These are phyloP conservation scores for Stichodactyla helianthus DNA, from an alignment of 64 coral and sea anemone species.

Conservation along the genomic window DNA sequence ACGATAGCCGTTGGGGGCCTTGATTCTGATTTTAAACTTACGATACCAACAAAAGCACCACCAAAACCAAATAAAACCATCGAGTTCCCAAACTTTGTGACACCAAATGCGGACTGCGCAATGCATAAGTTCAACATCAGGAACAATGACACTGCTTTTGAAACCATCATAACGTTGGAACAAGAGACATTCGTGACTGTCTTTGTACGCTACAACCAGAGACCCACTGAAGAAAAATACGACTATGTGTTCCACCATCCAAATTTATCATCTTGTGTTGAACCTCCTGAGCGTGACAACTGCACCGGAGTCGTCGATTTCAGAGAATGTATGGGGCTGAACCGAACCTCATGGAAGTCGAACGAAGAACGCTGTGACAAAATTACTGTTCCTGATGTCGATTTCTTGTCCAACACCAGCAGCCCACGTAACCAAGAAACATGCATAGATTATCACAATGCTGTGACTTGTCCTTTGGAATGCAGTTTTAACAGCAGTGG, in stretches of 20 bases:
- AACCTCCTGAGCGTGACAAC: constrained; percentile 21
- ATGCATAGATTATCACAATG: neutral
- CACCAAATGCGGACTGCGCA: neutral
- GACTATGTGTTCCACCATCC: constrained; percentile 13
- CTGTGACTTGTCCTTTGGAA: neutral
- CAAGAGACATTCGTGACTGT: constrained; percentile 9
- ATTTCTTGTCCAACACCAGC: neutral
- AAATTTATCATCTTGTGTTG: constrained; percentile 42
- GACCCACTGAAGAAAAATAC: constrained; percentile 2
- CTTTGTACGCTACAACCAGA: constrained; percentile 11
- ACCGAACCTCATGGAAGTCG: neutral
- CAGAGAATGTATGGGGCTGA: constrained; percentile 12
- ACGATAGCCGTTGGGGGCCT: neutral
- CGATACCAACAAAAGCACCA: neutral
- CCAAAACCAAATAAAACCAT: neutral
- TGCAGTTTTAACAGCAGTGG: neutral
- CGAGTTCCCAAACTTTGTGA: constrained; percentile 3
- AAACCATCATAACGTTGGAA: neutral
- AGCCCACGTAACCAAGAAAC: too few relatives aligned
- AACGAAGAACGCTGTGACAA: neutral
- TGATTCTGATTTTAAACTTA: neutral
- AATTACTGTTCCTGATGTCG: neutral
- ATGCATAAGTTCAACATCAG: constrained; percentile 4
- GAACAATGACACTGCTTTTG: constrained; percentile 23
- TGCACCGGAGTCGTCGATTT: constrained; percentile 22